Conservation (phyloP, 2,113 vertebrate species). For the Gnathonemus echidnorhynchus region DNA sequence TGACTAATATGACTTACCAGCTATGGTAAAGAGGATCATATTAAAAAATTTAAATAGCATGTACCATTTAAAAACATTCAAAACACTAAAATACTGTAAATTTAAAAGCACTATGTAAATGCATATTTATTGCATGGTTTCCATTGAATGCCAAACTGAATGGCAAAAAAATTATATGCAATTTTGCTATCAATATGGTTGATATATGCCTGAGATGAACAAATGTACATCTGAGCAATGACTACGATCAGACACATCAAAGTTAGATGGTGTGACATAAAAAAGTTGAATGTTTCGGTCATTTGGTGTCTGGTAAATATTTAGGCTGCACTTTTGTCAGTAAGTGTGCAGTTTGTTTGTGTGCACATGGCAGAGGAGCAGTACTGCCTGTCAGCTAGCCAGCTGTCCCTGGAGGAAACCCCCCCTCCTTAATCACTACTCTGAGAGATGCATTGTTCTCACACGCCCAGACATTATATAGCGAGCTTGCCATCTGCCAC, state of each 20-base stretch:
- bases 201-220: not conserved
- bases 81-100: not conserved
- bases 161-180: not conserved
- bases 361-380: constrained; percentile 41
- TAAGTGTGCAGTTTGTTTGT: constrained; percentile 55
- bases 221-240: not conserved
- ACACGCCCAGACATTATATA: constrained; percentile 55
- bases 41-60: not conserved
- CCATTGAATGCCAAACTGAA: not conserved
- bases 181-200: not conserved
- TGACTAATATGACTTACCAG: too few relatives aligned
- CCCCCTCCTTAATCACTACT: constrained; percentile 25
- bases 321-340: constrained; percentile 55
- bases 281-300: not conserved
- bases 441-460: constrained; percentile 67
- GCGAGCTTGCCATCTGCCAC: constrained; percentile 68
- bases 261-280: not conserved
- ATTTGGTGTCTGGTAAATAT: constrained; percentile 59
- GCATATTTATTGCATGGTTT: not conserved
- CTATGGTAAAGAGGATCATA: not conserved
- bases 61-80: not conserved
- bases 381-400: constrained; percentile 58
- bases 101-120: not conserved
- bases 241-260: not conserved
- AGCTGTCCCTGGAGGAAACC: constrained; percentile 60